Conservation (phyloP, 2,888 invertebrate genomes). For the Aphodius granarius region DNA sequence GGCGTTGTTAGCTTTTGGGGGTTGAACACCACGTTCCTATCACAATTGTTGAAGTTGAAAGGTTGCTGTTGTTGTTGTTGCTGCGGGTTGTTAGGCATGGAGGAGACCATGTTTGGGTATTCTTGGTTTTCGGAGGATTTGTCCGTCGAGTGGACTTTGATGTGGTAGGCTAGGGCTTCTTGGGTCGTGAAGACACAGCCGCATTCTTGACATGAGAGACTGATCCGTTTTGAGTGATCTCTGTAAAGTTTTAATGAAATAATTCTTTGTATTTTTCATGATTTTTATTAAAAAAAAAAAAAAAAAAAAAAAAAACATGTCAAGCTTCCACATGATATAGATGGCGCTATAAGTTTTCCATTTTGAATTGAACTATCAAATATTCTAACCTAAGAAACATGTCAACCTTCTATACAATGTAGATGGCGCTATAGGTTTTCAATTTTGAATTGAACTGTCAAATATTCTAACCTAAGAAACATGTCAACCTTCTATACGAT, state of each 20-base stretch:
- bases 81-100: conserved; percentile 13
- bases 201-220: conserved; percentile 57
- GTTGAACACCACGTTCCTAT: conserved; percentile 36
- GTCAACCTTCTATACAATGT: no score
- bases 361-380: no score
- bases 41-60: conserved; percentile 28
- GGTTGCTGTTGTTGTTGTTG: conserved; percentile 25
- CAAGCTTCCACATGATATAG: not conserved
- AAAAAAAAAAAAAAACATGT: no score
- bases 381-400: no score
- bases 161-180: conserved; percentile 77
- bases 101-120: conserved; percentile 16
- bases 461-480: no score
- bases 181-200: conserved; percentile 67
- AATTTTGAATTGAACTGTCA: no score
- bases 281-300: no score
- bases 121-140: conserved; percentile 33
- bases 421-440: no score
- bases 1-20: conserved; percentile 10
- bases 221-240: conserved; percentile 24
- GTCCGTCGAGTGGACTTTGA: conserved; percentile 78
- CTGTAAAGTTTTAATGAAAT: no score
- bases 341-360: no score
- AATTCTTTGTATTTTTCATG: no score
- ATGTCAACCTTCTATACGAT: no score